Percentiles rank a stretch among this genome's conserved stretches.
Evolutionary conservation across 2,113 vertebrate species (phyloP).

Genomic region (Patagioenas fasciata): DNA sequence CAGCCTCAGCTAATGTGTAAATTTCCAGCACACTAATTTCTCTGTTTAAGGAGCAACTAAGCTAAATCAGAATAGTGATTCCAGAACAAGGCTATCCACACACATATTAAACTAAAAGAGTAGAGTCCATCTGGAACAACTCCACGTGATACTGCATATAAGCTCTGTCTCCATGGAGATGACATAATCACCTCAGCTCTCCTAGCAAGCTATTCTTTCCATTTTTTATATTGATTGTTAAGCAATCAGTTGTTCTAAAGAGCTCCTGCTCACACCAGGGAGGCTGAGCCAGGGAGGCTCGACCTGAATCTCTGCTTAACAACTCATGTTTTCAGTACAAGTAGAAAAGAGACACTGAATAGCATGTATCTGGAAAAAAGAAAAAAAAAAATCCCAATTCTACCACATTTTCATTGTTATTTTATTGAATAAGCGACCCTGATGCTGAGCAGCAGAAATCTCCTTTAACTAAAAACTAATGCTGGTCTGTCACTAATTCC

Average conservation of each 20-base stretch:
- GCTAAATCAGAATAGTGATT: not conserved
- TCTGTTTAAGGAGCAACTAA: not conserved
- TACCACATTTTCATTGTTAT: not conserved
- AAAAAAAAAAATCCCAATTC: not conserved
- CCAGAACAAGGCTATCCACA: not conserved
- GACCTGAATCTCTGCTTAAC: not conserved
- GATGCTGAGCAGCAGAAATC: not conserved
- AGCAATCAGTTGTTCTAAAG: not conserved
- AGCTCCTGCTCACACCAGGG: not conserved
- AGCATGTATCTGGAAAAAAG: not conserved
- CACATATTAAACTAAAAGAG: not conserved
- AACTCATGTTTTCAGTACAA: not conserved
- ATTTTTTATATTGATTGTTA: not conserved
- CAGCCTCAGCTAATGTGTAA: not conserved
- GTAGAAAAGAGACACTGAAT: not conserved
- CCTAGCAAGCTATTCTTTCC: not conserved
- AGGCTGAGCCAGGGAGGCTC: not conserved
- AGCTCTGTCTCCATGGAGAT: slow-evolving; percentile 5
- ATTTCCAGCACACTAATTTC: not conserved
- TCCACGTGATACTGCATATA: not conserved
- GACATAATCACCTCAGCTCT: not conserved
- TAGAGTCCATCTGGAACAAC: not conserved
- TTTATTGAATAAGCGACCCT: not conserved
- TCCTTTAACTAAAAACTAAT: not conserved
- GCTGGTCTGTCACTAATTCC: not conserved